phyloP scores from a whole-genome alignment of 1,140 invertebrate species.

The Diprion similis region DNA sequence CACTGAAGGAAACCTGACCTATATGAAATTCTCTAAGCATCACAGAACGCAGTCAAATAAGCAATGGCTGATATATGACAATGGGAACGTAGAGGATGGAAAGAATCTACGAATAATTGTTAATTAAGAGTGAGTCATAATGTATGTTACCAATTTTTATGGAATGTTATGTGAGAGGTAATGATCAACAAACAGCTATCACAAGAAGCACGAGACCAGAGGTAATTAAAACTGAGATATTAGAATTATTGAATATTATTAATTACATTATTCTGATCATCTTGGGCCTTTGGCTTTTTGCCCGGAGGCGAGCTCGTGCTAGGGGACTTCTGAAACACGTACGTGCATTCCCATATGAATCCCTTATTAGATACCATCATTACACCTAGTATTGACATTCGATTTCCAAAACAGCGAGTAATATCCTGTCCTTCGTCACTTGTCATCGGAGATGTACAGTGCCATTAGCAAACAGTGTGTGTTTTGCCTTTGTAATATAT shows the following conservation, averaged over 20 bases:
- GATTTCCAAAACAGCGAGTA: neutral
- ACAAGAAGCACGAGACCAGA: constrained; percentile 41
- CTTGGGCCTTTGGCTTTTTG: constrained; percentile 59
- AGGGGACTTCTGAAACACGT: constrained; percentile 59
- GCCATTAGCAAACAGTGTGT: too few relatives aligned
- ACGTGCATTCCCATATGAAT: constrained; percentile 55
- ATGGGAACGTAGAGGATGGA: constrained; percentile 24
- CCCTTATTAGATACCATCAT: constrained; percentile 21
- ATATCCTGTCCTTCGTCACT: too few relatives aligned
- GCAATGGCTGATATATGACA: constrained; percentile 35
- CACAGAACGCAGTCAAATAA: constrained; percentile 41
- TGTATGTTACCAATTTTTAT: constrained; percentile 29
- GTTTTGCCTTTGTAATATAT: too few relatives aligned
- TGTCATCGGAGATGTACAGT: too few relatives aligned
- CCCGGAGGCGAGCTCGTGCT: constrained; percentile 57
- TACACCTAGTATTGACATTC: neutral
- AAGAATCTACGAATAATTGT: constrained; percentile 30
- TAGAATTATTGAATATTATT: constrained; percentile 55
- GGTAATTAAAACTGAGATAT: constrained; percentile 43
- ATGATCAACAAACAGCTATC: constrained; percentile 45
- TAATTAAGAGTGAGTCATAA: neutral
- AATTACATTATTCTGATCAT: constrained; percentile 60
- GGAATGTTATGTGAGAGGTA: constrained; percentile 38
- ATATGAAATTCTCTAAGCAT: constrained; percentile 32
- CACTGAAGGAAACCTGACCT: constrained; percentile 13